These are phyloP conservation scores for Macrosoma leucophasiata DNA, from an alignment of 2,888 invertebrate genomes.

Conservation along the genomic window DNA sequence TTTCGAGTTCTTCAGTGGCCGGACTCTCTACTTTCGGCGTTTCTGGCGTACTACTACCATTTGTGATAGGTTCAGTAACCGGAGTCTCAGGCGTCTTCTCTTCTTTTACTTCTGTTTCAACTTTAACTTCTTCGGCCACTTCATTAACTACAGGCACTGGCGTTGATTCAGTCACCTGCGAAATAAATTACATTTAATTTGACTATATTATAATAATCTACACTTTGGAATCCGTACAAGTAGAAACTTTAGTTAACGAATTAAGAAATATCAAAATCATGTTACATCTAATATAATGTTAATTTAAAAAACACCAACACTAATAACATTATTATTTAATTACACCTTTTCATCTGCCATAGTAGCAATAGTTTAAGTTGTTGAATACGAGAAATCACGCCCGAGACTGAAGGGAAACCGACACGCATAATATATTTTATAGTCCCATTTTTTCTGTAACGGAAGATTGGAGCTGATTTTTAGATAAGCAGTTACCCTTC, in stretches of 20 bases:
- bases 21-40: conserved; percentile 45
- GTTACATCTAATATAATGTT: conserved; percentile 8
- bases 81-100: conserved; percentile 69
- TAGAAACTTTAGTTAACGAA: no score
- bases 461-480: conserved; percentile 53
- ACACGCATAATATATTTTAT: conserved; percentile 49
- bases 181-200: conserved; percentile 26
- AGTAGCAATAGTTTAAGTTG: conserved; percentile 27
- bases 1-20: conserved; percentile 26
- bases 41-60: conserved; percentile 64
- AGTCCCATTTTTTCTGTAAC: conserved; percentile 46
- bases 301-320: conserved; percentile 7
- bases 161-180: conserved; percentile 55
- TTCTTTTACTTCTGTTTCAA: conserved; percentile 46
- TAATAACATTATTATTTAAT: no score
- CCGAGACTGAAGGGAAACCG: conserved; percentile 50
- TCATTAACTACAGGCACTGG: conserved; percentile 48
- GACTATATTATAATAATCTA: neutral
- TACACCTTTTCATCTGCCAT: conserved; percentile 61
- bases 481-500: conserved; percentile 57
- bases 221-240: no score
- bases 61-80: conserved; percentile 64
- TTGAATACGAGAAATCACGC: conserved; percentile 31
- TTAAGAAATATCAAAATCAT: no score
- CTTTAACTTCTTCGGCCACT: conserved; percentile 46